Percentiles rank a stretch among this genome's conserved stretches.
Evolutionary conservation across 2,888 invertebrate species (phyloP).

Genomic region (Amphipyra tragopoginis): DNA sequence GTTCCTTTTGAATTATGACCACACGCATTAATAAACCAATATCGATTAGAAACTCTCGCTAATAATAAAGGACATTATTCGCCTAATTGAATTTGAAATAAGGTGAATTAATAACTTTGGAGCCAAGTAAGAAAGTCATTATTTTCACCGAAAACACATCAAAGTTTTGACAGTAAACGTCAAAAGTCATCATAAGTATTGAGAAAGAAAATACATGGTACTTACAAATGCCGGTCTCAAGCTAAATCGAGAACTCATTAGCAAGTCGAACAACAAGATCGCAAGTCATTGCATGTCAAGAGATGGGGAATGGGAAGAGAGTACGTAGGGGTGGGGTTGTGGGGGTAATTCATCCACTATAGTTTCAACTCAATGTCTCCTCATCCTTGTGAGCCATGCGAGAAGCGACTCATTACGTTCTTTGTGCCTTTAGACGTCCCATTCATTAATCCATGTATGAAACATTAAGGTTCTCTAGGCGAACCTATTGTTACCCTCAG

Average conservation of each 20-base stretch:
- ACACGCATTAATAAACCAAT: slow-evolving; percentile 1
- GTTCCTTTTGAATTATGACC: not conserved
- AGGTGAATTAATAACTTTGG: slow-evolving; percentile 31
- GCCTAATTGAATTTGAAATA: slow-evolving; percentile 33
- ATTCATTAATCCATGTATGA: slow-evolving; percentile 70
- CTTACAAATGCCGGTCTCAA: slow-evolving; percentile 70
- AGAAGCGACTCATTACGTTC: slow-evolving; percentile 71
- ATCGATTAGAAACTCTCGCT: not conserved
- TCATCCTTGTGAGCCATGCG: slow-evolving; percentile 61
- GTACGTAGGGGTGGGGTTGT: slow-evolving; percentile 35
- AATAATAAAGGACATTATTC: not conserved
- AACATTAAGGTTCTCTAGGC: slow-evolving; percentile 51
- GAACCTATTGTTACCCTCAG: slow-evolving; percentile 54
- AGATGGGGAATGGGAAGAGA: slow-evolving; percentile 30
- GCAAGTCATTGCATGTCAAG: slow-evolving; percentile 77
- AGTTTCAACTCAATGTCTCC: slow-evolving; percentile 65
- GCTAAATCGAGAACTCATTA: slow-evolving; percentile 84
- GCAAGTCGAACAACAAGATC: slow-evolving; percentile 82
- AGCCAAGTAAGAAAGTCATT: slow-evolving; percentile 30
- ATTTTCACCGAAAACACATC: slow-evolving; percentile 49
- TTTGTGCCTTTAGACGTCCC: slow-evolving; percentile 68
- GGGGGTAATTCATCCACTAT: slow-evolving; percentile 66
- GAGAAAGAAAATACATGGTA: slow-evolving; percentile 73
- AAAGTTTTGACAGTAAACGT: slow-evolving; percentile 69
- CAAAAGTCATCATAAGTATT: slow-evolving; percentile 76